Evolutionary conservation across 2,888 invertebrate species (phyloP).

Genomic region (Capitulum mitella): DNA sequence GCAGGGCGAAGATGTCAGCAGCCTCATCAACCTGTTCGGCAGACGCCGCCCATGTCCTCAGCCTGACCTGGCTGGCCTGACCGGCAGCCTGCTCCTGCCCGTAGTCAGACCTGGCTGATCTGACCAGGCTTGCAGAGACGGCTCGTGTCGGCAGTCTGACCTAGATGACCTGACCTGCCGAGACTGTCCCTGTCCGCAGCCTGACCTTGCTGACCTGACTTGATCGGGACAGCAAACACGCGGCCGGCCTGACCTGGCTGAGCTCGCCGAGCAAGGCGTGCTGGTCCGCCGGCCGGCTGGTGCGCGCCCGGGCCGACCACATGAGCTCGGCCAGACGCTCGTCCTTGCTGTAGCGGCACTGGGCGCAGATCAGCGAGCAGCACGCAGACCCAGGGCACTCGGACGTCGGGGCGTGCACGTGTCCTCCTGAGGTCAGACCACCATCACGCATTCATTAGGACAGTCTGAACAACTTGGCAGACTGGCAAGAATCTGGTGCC

Average conservation of each 20-base stretch:
- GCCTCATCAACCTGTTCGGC: too few species aligned
- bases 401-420: not conserved
- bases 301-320: not conserved
- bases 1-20: too few species aligned
- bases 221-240: not conserved
- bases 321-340: not conserved
- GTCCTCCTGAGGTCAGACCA: not conserved
- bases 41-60: too few species aligned
- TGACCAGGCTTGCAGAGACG: too few species aligned
- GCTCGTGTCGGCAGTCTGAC: too few species aligned
- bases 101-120: too few species aligned
- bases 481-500: too few species aligned
- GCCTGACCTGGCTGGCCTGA: too few species aligned
- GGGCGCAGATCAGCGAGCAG: conserved; percentile 10
- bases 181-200: not conserved
- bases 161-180: too few species aligned
- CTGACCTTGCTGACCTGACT: not conserved
- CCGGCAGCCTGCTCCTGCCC: too few species aligned
- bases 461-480: too few species aligned
- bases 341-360: conserved; percentile 1
- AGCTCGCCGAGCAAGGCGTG: not conserved
- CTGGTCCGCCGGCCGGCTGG: not conserved
- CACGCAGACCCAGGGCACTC: not conserved
- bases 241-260: not conserved
- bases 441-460: too few species aligned